Base-by-base conservation (phyloP, 2,797 vertebrate species). In the Enteromius argenteus region DNA sequence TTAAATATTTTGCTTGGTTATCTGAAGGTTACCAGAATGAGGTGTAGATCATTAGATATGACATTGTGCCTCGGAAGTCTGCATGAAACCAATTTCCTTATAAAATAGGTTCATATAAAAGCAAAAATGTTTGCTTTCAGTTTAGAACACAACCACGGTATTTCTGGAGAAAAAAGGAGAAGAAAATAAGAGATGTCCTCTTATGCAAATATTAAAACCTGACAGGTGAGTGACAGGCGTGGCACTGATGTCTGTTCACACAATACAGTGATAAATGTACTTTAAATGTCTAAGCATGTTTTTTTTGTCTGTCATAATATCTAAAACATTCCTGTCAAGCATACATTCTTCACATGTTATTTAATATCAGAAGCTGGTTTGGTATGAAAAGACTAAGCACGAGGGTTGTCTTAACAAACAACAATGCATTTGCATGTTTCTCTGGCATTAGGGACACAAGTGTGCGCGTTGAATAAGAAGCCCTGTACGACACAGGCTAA, bases 321-420 rank as follows among this genome's bases (percentile, higher is more conserved):
- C 15, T 30, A n/a, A 79, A 69, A 60, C 58, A 73, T 42, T 35
- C 4, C 51, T 17, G 3, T 30, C 19, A 64, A 46, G 27, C 64
- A 27, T 44, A 23, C 67, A 60, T 32, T 51, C 53, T 51, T 73
- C 62, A n/a, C 2, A 32, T n/a, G 37, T 64, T 17, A 13, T 77
- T 39, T 83, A 13, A 49, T 35, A 81, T 56, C 79, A 83, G 73
- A 72, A 80, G 46, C 64, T 71, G 46, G 74, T 42, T 84, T 83
- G 72, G 74, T 87, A 89, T 84, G 87, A 88, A 91, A 91, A 92
- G 86, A 89, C 81, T 2, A 42, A 89, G 15, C 90, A 91, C 58
- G 9, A 87, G 88, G 80, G 51, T 80, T 46, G 69, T 77, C 87
- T 88, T 76, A 86, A 71, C 46, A 75, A 42, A 44, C 76, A 53